A percentile compares a stretch with the other conserved stretches of the same genome.
phyloP scores from a whole-genome alignment of 2,888 invertebrate genomes.

The Drosophila demipolita region DNA sequence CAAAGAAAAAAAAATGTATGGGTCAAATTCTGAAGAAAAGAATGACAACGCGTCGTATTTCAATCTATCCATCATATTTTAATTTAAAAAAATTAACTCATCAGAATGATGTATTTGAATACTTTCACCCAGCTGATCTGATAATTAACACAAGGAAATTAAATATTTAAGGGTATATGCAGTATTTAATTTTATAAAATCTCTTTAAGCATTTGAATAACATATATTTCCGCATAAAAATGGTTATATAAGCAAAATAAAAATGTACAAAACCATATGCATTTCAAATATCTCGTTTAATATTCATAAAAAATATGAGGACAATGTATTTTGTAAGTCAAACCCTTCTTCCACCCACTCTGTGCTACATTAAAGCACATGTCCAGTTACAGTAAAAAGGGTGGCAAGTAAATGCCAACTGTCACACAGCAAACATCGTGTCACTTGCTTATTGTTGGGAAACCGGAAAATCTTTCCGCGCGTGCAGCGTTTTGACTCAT shows the following conservation, averaged over 20 bases:
- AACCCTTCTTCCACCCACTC: not conserved
- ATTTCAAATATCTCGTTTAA: not conserved
- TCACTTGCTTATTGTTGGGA: conserved; percentile 29
- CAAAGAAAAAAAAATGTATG: not conserved
- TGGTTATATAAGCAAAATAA: not conserved
- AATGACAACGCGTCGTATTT: not conserved
- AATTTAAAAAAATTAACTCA: not conserved
- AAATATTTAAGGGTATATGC: not conserved
- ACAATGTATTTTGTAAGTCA: not conserved
- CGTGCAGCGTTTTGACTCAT: conserved; percentile 58
- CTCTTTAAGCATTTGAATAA: not conserved
- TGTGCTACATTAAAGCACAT: not conserved
- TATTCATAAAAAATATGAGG: conserved; percentile 8
- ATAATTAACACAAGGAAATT: not conserved
- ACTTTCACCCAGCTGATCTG: not conserved
- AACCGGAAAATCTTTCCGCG: conserved; percentile 44
- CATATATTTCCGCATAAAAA: not conserved
- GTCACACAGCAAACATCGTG: conserved; percentile 26
- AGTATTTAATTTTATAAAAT: too few relatives aligned
- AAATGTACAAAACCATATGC: not conserved
- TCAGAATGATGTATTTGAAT: not conserved
- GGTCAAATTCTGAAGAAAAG: not conserved
- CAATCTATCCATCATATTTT: not conserved
- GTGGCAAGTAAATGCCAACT: conserved; percentile 19
- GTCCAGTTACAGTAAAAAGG: conserved; percentile 4